Base-by-base conservation (phyloP, 2,797 vertebrate species). In the Syndactyla subalaris region DNA sequence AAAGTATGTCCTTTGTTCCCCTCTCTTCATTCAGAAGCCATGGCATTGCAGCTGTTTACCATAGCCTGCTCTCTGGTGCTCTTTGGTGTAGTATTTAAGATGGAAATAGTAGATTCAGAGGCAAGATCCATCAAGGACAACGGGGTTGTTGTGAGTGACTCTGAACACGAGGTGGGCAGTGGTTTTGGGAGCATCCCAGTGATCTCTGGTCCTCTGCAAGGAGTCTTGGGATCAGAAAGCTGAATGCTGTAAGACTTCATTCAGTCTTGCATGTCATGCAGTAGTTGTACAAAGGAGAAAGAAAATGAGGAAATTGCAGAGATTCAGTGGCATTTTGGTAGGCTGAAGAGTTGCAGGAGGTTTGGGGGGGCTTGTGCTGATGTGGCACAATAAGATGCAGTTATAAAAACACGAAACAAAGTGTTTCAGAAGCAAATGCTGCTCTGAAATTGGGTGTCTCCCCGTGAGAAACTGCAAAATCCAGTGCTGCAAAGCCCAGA, bases 161-260 rank as follows among this genome's bases (percentile, higher is more conserved):
- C 51, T 81, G 20, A 52, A 7, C 1, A 1, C 12, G 54, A 74
- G 58, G 24, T 2, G 6, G 29, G 32, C 54, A 14, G 26, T 24
- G 57, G 14, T 49, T 84, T 36, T 6, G 8, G 46, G 38, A 55
- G 63, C 72, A 63, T 15, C 48, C 16, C 36, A 8, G 19, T 1
- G 10, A 20, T 76, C 54, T 51, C 51, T 75, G 46, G 6, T 16
- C 49, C 36, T 59, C 54, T 29, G 29, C 1, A 4, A 75, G 70
- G 63, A 34, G 8, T n/a, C 20, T 45, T 74, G 39, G 34, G 18
- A 24, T 79, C 41, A 46, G 51, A 43, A 55, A 59, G 24, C n/a
- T 27, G 41, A 80, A 34, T 0, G 0, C 45, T 57, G 27, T 0
- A 0, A 52, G 34, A 36, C 59, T 70, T 34, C 3, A 0, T 57